These are phyloP conservation scores for Vanacampus margaritifer DNA, from an alignment of 2,113 vertebrate species.

Conservation along the genomic window DNA sequence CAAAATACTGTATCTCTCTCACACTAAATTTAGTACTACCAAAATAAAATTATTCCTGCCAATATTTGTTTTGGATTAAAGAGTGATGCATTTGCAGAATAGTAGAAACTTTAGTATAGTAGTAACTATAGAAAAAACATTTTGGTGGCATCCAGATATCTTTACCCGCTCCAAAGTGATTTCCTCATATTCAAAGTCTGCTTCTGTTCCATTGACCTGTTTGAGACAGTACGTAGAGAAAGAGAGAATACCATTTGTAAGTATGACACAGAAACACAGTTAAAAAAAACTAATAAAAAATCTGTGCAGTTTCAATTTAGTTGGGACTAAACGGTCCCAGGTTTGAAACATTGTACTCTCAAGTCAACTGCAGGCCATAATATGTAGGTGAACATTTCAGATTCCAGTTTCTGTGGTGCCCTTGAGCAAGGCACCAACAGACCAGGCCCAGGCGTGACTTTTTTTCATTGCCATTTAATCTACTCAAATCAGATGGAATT, in stretches of 20 bases:
- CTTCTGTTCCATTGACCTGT: constrained; percentile 68
- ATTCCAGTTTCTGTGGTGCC: background rate
- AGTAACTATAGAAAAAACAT: background rate
- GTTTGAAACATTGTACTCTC: background rate
- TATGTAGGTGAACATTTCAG: background rate
- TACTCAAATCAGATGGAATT: background rate
- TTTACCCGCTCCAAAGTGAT: constrained; percentile 67
- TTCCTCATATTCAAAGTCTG: constrained; percentile 70
- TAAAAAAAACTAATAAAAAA: background rate
- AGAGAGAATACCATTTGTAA: background rate
- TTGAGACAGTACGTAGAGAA: background rate
- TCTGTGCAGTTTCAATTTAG: background rate
- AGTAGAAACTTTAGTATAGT: background rate
- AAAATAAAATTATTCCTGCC: too few relatives aligned
- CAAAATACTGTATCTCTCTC: too few relatives aligned
- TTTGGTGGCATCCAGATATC: background rate
- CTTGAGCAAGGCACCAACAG: background rate
- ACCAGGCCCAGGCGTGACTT: background rate
- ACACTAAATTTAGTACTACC: too few relatives aligned
- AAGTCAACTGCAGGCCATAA: background rate
- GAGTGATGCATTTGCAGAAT: background rate
- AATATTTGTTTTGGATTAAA: too few relatives aligned
- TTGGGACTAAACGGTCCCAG: background rate
- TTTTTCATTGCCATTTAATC: background rate
- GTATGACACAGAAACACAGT: constrained; percentile 2